phyloP scores from a whole-genome alignment of 37 sponge, comb jelly and placozoan species.

The Sycon ciliatum region DNA sequence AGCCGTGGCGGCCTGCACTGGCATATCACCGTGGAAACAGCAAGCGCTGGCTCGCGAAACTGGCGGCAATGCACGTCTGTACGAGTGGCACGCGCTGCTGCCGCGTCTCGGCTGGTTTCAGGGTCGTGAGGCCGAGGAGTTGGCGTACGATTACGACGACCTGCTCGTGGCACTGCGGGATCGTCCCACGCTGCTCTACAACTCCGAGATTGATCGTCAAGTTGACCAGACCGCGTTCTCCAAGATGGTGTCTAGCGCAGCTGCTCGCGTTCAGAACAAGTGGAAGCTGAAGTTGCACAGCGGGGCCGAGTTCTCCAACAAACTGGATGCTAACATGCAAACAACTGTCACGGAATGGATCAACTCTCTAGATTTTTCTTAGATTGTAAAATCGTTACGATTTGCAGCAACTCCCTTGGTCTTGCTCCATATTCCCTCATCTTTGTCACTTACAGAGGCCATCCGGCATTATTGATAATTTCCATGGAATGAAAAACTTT shows the following conservation, averaged over 20 bases:
- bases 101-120: slow-evolving; percentile 5
- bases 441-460: too few species aligned
- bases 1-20: background rate
- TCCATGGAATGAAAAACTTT: too few species aligned
- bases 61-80: background rate
- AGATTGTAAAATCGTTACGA: too few species aligned
- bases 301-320: background rate
- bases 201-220: background rate
- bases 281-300: background rate
- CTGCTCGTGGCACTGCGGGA: background rate
- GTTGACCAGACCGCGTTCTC: too few species aligned
- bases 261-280: too few species aligned
- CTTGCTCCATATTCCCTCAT: too few species aligned
- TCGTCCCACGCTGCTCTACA: background rate
- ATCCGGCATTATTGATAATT: too few species aligned
- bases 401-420: too few species aligned
- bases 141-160: background rate
- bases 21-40: background rate
- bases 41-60: background rate
- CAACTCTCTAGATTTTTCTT: too few species aligned
- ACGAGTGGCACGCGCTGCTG: slow-evolving; percentile 14
- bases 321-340: slow-evolving; percentile 1
- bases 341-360: background rate
- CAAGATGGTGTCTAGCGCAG: too few species aligned
- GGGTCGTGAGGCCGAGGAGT: background rate